phyloP scores from a whole-genome alignment of 2,888 invertebrate genomes.

The Chesias legatella region DNA sequence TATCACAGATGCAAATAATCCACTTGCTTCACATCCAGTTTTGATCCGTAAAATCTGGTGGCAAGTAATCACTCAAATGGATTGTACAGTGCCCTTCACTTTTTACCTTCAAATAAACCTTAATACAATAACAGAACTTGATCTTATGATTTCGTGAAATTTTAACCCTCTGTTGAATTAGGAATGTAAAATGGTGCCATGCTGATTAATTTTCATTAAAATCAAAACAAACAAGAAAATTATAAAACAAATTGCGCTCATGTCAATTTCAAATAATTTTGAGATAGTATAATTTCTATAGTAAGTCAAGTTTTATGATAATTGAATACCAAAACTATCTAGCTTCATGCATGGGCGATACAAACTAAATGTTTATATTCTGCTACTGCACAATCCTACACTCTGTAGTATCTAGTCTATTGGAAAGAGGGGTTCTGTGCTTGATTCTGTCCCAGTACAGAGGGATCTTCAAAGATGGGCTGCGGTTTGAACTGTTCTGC shows the following conservation, averaged over 20 bases:
- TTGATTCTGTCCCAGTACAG: constrained; percentile 82
- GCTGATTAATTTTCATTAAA: no score
- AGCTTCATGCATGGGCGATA: no score
- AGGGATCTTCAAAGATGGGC: constrained; percentile 88
- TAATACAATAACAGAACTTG: no score
- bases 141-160: no score
- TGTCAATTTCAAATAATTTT: no score
- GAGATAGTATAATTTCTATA: no score
- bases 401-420: constrained; percentile 39
- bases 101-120: neutral
- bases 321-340: no score
- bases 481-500: constrained; percentile 96
- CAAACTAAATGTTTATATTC: neutral
- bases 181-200: no score
- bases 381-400: constrained; percentile 38
- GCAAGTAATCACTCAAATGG: constrained; percentile 24
- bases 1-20: constrained; percentile 74
- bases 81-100: constrained; percentile 23
- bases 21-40: constrained; percentile 33
- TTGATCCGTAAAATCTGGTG: constrained; percentile 11
- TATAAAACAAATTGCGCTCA: no score
- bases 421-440: constrained; percentile 55
- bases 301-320: no score
- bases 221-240: no score
- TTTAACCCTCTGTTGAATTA: no score